These are phyloP conservation scores for Emydocephalus ijimae DNA, from an alignment of 2,113 vertebrate genomes.

Conservation along the genomic window DNA sequence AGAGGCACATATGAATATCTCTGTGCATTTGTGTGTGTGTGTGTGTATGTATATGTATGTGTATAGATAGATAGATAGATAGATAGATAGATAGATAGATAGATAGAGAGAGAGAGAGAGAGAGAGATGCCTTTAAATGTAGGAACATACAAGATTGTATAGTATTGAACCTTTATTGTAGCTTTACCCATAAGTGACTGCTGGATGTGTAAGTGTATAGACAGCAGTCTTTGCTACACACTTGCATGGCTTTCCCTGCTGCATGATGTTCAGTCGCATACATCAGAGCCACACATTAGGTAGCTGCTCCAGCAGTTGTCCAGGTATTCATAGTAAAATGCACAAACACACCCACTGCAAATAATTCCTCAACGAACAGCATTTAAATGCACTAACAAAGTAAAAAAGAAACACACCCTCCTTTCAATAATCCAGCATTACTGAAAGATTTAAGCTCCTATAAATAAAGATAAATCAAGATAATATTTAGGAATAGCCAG, in stretches of 20 bases:
- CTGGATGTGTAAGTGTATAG: neutral
- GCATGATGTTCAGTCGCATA: neutral
- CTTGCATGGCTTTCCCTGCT: neutral
- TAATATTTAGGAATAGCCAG: neutral
- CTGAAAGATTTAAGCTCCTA: neutral
- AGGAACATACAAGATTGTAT: neutral
- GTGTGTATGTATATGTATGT: neutral
- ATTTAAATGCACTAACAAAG: slow-evolving; percentile 33
- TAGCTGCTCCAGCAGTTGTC: neutral
- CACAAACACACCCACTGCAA: slow-evolving; percentile 1
- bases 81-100: too few relatives aligned
- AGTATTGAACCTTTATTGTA: neutral
- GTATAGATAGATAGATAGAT: too few relatives aligned
- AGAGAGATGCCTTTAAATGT: neutral
- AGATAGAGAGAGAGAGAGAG: too few relatives aligned
- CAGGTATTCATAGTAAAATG: neutral
- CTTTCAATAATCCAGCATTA: neutral
- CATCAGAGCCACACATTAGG: neutral
- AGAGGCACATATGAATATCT: slow-evolving; percentile 8
- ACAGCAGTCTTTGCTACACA: neutral
- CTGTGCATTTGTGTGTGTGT: neutral
- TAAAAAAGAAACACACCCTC: neutral
- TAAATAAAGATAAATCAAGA: neutral
- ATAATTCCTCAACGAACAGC: neutral
- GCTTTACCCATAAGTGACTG: slow-evolving; percentile 11